Conservation (phyloP, 2,113 vertebrate genomes). For the Acanthochromis polyacanthus region DNA sequence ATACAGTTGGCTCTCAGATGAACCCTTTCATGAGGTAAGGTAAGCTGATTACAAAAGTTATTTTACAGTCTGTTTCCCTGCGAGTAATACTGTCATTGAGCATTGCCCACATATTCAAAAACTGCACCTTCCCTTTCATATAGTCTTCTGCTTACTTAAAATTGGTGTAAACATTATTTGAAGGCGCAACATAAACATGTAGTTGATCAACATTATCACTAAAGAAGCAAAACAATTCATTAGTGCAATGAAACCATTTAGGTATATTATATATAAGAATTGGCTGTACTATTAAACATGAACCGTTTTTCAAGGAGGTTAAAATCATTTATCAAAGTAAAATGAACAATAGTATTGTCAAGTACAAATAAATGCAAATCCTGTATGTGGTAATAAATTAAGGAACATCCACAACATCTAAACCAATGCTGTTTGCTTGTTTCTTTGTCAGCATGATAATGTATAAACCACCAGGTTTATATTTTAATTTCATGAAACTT, state of each 20-base stretch:
- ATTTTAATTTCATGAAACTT: too few species aligned
- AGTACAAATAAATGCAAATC: not conserved
- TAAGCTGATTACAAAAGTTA: constrained; percentile 9
- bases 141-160: not conserved
- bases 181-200: not conserved
- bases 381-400: not conserved
- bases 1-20: not conserved
- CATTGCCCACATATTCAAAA: not conserved
- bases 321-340: not conserved
- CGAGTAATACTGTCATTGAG: too few species aligned
- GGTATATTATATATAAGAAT: too few species aligned
- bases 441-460: too few species aligned
- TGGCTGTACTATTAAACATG: too few species aligned
- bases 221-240: not conserved
- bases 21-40: constrained; percentile 2
- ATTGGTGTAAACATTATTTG: not conserved
- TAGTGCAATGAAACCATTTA: not conserved
- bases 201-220: not conserved
- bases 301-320: not conserved
- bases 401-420: not conserved
- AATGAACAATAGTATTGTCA: not conserved
- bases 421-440: not conserved
- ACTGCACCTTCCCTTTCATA: not conserved
- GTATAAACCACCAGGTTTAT: too few species aligned
- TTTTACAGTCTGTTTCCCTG: constrained; percentile 9